Conservation (phyloP, 2,888 invertebrate genomes). For the Gisinianus flammeolus region DNA sequence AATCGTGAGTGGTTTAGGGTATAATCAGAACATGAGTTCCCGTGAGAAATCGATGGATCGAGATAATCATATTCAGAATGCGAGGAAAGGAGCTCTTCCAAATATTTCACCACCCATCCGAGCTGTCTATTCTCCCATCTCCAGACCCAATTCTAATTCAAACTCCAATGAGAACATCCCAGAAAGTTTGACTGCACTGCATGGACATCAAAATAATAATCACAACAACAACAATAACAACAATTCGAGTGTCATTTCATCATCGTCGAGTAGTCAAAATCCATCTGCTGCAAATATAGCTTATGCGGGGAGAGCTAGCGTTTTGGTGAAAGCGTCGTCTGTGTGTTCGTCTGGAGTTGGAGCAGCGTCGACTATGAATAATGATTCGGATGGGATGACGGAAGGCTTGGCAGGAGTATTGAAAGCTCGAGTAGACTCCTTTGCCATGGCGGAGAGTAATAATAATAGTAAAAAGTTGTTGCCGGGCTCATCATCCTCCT, state of each 20-base stretch:
- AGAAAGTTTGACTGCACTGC: slow-evolving; percentile 39
- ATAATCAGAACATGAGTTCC: slow-evolving; percentile 64
- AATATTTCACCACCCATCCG: slow-evolving; percentile 59
- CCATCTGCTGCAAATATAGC: not conserved
- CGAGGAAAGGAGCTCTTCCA: slow-evolving; percentile 16
- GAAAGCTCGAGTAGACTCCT: slow-evolving; percentile 52
- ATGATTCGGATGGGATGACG: slow-evolving; percentile 30
- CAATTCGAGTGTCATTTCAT: not conserved
- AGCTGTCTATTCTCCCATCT: slow-evolving; percentile 63
- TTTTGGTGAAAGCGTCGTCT: slow-evolving; percentile 47
- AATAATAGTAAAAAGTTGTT: slow-evolving; percentile 22
- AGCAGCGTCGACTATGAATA: not conserved
- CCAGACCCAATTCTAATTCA: slow-evolving; percentile 62
- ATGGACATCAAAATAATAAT: not conserved
- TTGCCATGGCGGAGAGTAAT: slow-evolving; percentile 46
- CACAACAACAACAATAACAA: not conserved
- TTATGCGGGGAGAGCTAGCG: slow-evolving; percentile 48
- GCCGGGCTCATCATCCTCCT: too few relatives aligned
- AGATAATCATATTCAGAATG: not conserved
- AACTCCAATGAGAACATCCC: slow-evolving; percentile 59
- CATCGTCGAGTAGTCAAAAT: not conserved
- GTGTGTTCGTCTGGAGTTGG: slow-evolving; percentile 41
- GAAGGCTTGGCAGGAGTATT: slow-evolving; percentile 57
- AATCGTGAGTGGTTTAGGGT: slow-evolving; percentile 86
- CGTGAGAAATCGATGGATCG: not conserved